Evolutionary conservation across 2,113 vertebrate genomes (phyloP).

Genomic region (Polyodon spathula): DNA sequence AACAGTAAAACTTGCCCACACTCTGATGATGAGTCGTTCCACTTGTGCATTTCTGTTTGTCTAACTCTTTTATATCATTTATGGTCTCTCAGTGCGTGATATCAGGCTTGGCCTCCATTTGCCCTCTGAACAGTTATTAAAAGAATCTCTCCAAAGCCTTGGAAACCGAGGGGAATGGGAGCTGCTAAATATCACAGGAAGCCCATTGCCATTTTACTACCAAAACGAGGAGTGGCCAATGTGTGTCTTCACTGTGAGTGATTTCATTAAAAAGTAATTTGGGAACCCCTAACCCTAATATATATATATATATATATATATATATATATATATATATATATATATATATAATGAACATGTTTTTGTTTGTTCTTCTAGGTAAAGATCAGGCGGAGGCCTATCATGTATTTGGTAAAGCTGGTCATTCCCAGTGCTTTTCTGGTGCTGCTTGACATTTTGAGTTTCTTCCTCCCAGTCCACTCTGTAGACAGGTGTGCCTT

Average conservation of each 20-base stretch:
- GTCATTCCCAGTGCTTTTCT: slow-evolving; percentile 9
- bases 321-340: too few relatives aligned
- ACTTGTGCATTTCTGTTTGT: too few relatives aligned
- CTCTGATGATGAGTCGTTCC: too few relatives aligned
- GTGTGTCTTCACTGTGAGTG: slow-evolving; percentile 2
- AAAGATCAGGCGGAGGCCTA: slow-evolving; percentile 5
- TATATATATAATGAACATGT: too few relatives aligned
- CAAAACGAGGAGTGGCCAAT: not conserved
- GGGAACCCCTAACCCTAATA: not conserved
- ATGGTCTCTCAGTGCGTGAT: not conserved
- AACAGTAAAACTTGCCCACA: too few relatives aligned
- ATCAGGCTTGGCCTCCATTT: not conserved
- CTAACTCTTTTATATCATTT: not conserved
- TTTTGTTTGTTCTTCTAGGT: slow-evolving; percentile 1
- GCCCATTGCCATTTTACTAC: not conserved
- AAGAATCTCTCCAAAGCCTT: slow-evolving; percentile 1
- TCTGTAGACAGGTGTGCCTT: not conserved
- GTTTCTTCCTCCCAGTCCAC: slow-evolving; percentile 11
- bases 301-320: too few relatives aligned
- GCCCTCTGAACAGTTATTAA: not conserved
- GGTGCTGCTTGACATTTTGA: not conserved
- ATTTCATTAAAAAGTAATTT: too few relatives aligned
- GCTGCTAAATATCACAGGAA: not conserved
- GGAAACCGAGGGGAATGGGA: not conserved
- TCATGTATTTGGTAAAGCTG: slow-evolving; percentile 5